Percentiles rank a stretch among this genome's conserved stretches.
Conservation (phyloP, 2,888 invertebrate species). For the Polydrusus pterygomalis region DNA sequence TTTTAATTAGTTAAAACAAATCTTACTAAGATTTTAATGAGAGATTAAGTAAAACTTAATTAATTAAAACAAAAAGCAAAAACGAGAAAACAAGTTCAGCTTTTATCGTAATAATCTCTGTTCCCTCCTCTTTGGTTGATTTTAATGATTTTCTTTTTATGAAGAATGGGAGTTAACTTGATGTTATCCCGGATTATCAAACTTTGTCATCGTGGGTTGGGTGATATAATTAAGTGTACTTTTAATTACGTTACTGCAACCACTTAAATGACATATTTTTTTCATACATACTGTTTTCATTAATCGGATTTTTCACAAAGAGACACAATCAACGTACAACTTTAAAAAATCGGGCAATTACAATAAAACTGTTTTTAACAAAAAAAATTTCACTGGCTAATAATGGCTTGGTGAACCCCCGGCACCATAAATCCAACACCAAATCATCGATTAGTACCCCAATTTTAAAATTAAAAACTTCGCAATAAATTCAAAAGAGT, state of each 20-base stretch:
- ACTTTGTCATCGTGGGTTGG: constrained; percentile 18
- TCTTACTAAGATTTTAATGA: constrained; percentile 17
- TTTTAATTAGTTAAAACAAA: constrained; percentile 18
- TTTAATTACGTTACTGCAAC: neutral
- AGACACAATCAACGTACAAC: too few species aligned
- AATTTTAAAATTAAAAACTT: too few species aligned
- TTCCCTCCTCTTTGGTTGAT: constrained; percentile 12
- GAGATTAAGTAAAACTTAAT: constrained; percentile 24
- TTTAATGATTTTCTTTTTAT: constrained; percentile 19
- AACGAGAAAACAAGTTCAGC: constrained; percentile 15
- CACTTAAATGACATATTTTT: too few species aligned
- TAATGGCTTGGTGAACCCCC: too few species aligned
- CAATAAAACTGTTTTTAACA: too few species aligned
- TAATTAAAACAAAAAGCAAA: constrained; percentile 23
- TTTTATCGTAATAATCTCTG: constrained; percentile 19
- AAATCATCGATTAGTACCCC: too few species aligned
- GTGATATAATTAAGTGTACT: neutral
- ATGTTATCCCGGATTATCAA: constrained; percentile 16
- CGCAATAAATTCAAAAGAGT: too few species aligned
- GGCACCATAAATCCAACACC: too few species aligned
- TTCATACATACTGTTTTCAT: too few species aligned
- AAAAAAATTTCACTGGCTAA: too few species aligned
- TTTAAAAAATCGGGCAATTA: too few species aligned
- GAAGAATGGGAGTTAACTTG: constrained; percentile 17
- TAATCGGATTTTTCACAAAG: too few species aligned